A percentile compares a stretch with the other conserved stretches of the same genome.
phyloP scores from a whole-genome alignment of 2,113 vertebrate genomes.

The Eclectus roratus region DNA sequence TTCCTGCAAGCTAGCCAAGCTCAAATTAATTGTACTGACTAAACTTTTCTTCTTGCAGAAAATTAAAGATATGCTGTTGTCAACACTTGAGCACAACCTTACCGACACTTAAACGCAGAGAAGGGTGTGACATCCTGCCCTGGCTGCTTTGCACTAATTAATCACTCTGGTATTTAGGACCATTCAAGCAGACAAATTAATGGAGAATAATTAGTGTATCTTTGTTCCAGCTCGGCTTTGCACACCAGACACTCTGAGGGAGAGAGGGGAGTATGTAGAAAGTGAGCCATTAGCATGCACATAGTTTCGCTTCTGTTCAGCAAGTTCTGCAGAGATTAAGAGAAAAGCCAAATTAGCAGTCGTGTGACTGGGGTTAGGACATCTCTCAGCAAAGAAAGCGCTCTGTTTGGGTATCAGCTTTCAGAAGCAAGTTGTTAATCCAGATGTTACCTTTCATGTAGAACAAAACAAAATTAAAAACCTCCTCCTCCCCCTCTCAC shows the following conservation, averaged over 20 bases:
- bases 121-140: constrained; percentile 94
- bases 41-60: constrained; percentile 82
- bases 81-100: constrained; percentile 87
- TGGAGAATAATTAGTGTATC: constrained; percentile 95
- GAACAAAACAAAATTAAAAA: constrained; percentile 69
- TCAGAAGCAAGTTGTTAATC: constrained; percentile 73
- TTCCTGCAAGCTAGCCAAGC: constrained; percentile 72
- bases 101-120: constrained; percentile 81
- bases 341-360: constrained; percentile 85
- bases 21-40: constrained; percentile 83
- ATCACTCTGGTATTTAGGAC: constrained; percentile 95
- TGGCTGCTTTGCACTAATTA: constrained; percentile 89
- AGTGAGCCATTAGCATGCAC: constrained; percentile 90
- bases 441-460: constrained; percentile 70
- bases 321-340: constrained; percentile 82
- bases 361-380: constrained; percentile 80
- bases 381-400: constrained; percentile 73
- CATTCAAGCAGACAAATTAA: constrained; percentile 93
- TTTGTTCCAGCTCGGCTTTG: constrained; percentile 87
- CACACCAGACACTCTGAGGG: constrained; percentile 77
- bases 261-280: constrained; percentile 81
- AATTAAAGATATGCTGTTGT: constrained; percentile 86
- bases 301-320: constrained; percentile 80
- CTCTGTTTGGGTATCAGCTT: constrained; percentile 78
- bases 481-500: constrained; percentile 10